phyloP scores from a whole-genome alignment of 2,113 vertebrate genomes.

The Alosa alosa region DNA sequence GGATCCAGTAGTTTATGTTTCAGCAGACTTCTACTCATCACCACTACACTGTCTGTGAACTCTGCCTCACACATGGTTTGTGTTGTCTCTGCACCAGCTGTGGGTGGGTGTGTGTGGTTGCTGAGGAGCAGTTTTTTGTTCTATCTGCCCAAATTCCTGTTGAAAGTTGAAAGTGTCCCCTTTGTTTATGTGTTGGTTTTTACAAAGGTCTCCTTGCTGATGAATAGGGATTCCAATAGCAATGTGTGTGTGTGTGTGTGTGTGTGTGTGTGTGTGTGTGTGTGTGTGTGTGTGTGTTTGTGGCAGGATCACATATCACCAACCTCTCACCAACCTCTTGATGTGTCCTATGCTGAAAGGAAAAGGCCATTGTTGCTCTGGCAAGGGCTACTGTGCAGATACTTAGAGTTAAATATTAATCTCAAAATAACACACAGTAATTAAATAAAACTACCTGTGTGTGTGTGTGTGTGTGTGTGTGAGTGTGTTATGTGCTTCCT shows the following conservation, averaged over 20 bases:
- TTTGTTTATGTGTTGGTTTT: neutral
- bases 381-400: conserved; percentile 60
- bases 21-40: too few relatives aligned
- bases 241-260: conserved; percentile 7
- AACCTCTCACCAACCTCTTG: conserved; percentile 63
- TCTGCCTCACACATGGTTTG: too few relatives aligned
- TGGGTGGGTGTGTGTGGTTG: neutral
- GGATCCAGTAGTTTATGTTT: too few relatives aligned
- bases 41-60: too few relatives aligned
- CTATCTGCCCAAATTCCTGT: neutral
- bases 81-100: too few relatives aligned
- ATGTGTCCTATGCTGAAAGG: conserved; percentile 36
- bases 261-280: conserved; percentile 32
- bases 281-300: conserved; percentile 18
- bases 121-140: neutral
- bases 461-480: conserved; percentile 40
- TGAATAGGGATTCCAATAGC: neutral
- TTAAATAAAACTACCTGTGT: conserved; percentile 61
- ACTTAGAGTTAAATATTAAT: conserved; percentile 77
- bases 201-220: neutral
- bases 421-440: conserved; percentile 69
- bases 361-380: conserved; percentile 48
- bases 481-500: conserved; percentile 50
- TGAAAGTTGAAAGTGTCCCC: neutral
- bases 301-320: conserved; percentile 65